phyloP scores from a whole-genome alignment of 2,888 invertebrate species.

The Ophraella communa region DNA sequence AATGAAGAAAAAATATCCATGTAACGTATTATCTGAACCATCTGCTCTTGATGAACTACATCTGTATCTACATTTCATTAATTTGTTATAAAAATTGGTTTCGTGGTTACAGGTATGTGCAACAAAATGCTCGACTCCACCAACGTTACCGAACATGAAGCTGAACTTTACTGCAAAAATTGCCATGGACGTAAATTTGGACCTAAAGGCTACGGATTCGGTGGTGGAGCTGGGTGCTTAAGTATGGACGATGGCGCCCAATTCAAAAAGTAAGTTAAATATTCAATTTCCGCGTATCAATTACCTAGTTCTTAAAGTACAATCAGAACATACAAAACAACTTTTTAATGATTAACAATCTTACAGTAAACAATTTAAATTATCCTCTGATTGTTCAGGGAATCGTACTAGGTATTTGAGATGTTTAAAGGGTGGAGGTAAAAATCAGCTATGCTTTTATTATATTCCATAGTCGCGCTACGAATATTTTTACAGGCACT shows the following conservation, averaged over 20 bases:
- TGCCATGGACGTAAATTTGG: slow-evolving; percentile 99
- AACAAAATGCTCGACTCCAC: slow-evolving; percentile 98
- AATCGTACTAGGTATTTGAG: background rate
- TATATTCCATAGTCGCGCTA: background rate
- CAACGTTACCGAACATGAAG: slow-evolving; percentile 97
- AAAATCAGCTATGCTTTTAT: background rate
- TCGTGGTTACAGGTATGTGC: slow-evolving; percentile 80
- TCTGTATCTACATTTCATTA: too few relatives aligned
- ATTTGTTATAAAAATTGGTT: background rate
- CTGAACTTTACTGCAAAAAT: slow-evolving; percentile 94
- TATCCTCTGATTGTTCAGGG: background rate
- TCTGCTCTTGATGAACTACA: too few relatives aligned
- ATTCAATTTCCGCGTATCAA: background rate
- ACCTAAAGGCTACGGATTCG: slow-evolving; percentile 98
- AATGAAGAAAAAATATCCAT: too few relatives aligned
- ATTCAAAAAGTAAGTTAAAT: slow-evolving; percentile 78
- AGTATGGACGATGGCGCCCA: slow-evolving; percentile 96
- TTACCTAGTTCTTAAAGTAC: too few relatives aligned
- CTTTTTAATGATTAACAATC: too few relatives aligned
- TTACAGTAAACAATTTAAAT: too few relatives aligned
- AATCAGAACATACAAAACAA: too few relatives aligned
- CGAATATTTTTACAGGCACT: background rate
- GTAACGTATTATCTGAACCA: too few relatives aligned
- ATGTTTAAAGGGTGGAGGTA: too few relatives aligned
- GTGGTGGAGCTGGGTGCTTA: slow-evolving; percentile 96